Evolutionary conservation across 1,140 invertebrate genomes (phyloP), one percentile per base, ranked within the genome.

Genomic region (Ooceraea biroi): DNA sequence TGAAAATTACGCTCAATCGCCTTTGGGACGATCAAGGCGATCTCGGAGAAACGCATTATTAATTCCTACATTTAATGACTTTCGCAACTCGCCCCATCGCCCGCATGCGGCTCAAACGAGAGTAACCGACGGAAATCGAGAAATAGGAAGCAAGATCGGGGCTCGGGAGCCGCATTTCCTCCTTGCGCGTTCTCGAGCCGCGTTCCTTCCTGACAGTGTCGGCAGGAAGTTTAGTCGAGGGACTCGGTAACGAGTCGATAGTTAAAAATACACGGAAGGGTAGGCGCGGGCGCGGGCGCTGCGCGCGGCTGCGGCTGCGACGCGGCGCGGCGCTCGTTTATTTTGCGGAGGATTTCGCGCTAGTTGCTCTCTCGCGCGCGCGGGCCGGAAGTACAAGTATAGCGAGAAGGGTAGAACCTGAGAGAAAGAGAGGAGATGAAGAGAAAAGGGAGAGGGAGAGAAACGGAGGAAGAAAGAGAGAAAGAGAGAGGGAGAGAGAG

Each of bases 361-460:
- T 91, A 87, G 83, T 74, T 74, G 69, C 69, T 61, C 65, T 46
- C 25, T 58, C 74, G n/a, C n/a, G n/a, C n/a, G n/a, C 63, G 86
- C 90, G 91, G 80, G 80, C 90, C 91, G 91, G 91, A 92, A 92
- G 91, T 92, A 92, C 90, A 91, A 91, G 90, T 91, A 92, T 91
- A 92, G 89, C 86, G 82, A 84, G 73, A 74, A 73, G 69, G 41
- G 60, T 27, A 46, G 46, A 30, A 36, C 25, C 52, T 36, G 52
- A 27, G 50, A 19, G 66, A 46, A 48, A 36, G n/a, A 65, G 27
- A 46, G 50, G 30, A 48, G 69, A 72, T 5, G 30, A 55, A 63
- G 46, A 80, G 71, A 82, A 55, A 76, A 63, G 71, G 22, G 72
- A 89, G 90, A 92, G 78, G 63, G 83, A 91, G 84, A 90, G 88